A percentile compares a stretch with the other conserved stretches of the same genome.
phyloP scores from a whole-genome alignment of 1,140 invertebrate genomes.

The Fopius arisanus region DNA sequence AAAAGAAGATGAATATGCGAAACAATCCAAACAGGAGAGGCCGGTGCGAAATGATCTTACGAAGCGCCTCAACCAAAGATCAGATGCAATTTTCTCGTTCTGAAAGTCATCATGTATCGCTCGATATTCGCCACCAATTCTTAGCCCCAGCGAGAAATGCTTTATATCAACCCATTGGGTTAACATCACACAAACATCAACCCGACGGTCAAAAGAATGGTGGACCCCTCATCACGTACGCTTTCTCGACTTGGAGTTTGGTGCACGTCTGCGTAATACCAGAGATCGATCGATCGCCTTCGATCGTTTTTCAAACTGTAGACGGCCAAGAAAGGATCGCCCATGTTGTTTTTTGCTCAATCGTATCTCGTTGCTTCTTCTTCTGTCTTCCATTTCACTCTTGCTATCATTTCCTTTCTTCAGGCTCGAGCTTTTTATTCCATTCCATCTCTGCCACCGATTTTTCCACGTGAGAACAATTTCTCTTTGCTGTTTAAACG shows the following conservation, averaged over 20 bases:
- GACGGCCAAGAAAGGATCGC: conserved; percentile 33
- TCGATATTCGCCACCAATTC: conserved; percentile 19
- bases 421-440: no score
- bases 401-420: not conserved
- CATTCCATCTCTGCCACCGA: no score
- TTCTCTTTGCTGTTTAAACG: no score
- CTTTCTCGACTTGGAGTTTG: conserved; percentile 17
- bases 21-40: conserved; percentile 3
- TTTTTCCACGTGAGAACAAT: no score
- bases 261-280: conserved; percentile 59
- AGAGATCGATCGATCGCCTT: conserved; percentile 51
- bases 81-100: conserved; percentile 22
- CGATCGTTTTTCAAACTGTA: not conserved
- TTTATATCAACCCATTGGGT: not conserved
- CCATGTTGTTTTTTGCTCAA: conserved; percentile 34
- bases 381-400: conserved; percentile 22
- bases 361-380: not conserved
- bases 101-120: not conserved
- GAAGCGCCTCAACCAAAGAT: not conserved
- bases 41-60: conserved; percentile 15
- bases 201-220: not conserved
- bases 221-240: conserved; percentile 45
- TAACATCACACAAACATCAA: not conserved
- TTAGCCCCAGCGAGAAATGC: conserved; percentile 1
- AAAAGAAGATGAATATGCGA: not conserved